phyloP scores from a whole-genome alignment of 1,140 invertebrate species.

The Aphis gossypii region DNA sequence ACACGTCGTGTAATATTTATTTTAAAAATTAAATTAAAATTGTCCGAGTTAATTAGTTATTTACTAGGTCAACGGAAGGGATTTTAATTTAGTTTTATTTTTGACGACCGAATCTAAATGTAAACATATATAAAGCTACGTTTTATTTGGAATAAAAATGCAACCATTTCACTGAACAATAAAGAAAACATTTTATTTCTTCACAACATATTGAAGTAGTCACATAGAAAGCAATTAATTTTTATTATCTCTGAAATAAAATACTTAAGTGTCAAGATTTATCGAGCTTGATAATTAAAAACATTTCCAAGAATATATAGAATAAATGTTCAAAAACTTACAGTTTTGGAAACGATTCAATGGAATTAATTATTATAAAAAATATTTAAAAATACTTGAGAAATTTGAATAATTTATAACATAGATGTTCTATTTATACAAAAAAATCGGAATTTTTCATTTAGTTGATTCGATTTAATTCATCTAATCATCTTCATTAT shows the following conservation, averaged over 20 bases:
- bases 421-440: too few species aligned
- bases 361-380: too few species aligned
- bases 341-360: too few species aligned
- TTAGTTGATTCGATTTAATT: too few species aligned
- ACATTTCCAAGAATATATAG: neutral
- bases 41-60: neutral
- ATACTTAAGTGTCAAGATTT: neutral
- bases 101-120: neutral
- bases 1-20: neutral
- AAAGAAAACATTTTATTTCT: slow-evolving; percentile 6
- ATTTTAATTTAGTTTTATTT: slow-evolving; percentile 13
- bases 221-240: neutral
- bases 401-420: too few species aligned
- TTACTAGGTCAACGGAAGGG: neutral
- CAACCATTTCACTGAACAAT: neutral
- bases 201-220: neutral
- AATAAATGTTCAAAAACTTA: neutral
- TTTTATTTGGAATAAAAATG: neutral
- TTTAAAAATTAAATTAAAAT: neutral
- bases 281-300: neutral
- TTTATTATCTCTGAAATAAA: neutral
- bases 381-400: too few species aligned
- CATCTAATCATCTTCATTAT: too few species aligned
- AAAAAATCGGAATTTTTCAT: too few species aligned
- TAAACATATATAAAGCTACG: neutral